phyloP scores from a whole-genome alignment of 2,113 vertebrate species.

The Carassius auratus region DNA sequence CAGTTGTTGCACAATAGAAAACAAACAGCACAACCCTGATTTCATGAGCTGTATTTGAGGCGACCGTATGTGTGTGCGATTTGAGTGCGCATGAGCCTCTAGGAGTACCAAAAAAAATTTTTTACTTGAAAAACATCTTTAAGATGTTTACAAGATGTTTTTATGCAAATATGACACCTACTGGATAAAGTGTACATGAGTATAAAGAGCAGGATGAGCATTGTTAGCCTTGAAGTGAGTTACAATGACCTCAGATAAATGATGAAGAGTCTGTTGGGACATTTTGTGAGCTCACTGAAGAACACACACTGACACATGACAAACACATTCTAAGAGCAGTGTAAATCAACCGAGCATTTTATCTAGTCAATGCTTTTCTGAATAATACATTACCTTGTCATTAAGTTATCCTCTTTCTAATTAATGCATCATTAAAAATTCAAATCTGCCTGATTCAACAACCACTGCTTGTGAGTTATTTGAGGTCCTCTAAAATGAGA shows the following conservation, averaged over 20 bases:
- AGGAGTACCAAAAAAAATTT: too few relatives aligned
- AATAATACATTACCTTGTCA: constrained; percentile 14
- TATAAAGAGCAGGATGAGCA: neutral
- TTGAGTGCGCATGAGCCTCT: too few relatives aligned
- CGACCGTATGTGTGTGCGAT: too few relatives aligned
- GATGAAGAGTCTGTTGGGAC: neutral
- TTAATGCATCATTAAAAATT: constrained; percentile 26
- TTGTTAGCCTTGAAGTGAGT: constrained; percentile 3
- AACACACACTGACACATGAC: neutral
- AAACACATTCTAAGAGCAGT: neutral
- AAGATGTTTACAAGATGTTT: too few relatives aligned
- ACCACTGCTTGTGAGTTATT: neutral
- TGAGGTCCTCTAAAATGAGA: neutral
- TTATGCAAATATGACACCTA: too few relatives aligned
- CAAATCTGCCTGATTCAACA: neutral
- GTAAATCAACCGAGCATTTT: neutral
- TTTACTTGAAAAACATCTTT: too few relatives aligned
- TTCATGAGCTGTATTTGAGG: too few relatives aligned
- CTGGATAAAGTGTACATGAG: neutral
- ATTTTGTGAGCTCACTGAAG: neutral
- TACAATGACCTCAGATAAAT: neutral
- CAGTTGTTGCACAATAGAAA: too few relatives aligned
- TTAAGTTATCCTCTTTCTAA: constrained; percentile 2
- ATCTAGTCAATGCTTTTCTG: constrained; percentile 6
- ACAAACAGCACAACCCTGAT: too few relatives aligned